Evolutionary conservation across 2,113 vertebrate species (phyloP).

Genomic region (Nycticryphes semicollaris): DNA sequence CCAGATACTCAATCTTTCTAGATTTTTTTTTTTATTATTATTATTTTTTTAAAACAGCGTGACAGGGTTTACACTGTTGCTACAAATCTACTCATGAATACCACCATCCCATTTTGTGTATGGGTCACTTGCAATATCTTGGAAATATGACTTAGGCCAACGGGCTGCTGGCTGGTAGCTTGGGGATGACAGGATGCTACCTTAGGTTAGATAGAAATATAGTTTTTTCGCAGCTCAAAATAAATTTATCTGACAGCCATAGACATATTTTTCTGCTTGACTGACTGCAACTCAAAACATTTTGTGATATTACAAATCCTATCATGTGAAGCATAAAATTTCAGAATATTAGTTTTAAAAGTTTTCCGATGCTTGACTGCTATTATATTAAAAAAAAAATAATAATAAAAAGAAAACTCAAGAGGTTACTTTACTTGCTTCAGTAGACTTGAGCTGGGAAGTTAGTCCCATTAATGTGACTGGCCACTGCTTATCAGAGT

Average conservation of each 20-base stretch:
- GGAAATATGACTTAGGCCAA: neutral
- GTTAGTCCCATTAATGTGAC: neutral
- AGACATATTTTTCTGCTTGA: constrained; percentile 44
- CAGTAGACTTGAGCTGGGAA: neutral
- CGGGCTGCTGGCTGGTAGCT: neutral
- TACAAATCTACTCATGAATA: neutral
- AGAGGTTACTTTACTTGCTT: neutral
- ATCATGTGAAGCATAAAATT: constrained; percentile 4
- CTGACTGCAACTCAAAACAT: constrained; percentile 20
- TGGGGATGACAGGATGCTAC: neutral
- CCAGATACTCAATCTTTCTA: neutral
- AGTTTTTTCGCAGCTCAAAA: neutral
- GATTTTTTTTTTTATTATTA: neutral
- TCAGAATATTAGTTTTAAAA: constrained; percentile 18
- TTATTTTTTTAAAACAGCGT: neutral
- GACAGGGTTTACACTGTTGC: neutral
- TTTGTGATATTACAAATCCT: neutral
- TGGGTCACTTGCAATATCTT: neutral
- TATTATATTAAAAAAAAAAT: neutral
- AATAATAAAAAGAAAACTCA: neutral
- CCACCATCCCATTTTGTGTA: neutral
- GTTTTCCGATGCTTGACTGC: constrained; percentile 1
- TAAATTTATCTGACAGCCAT: constrained; percentile 46
- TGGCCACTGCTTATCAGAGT: neutral
- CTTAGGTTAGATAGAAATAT: neutral